Base-by-base conservation (phyloP, 2,888 invertebrate genomes). In the Augiades crinisus region DNA sequence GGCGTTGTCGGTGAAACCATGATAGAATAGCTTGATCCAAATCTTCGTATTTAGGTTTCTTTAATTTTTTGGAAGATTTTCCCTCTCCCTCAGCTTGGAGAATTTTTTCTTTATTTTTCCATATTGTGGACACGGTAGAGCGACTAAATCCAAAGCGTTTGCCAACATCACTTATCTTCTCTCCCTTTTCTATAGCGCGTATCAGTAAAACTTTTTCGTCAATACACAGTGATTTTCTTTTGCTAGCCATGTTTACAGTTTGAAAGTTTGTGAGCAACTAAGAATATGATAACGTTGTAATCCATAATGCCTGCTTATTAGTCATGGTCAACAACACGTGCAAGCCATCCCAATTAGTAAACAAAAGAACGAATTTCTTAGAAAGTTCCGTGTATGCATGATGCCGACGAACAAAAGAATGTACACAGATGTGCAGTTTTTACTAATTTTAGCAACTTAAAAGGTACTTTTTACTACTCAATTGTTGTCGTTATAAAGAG, bases 81-180 rank as follows among this genome's bases (percentile, higher is more conserved):
- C 63, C 64, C 4, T 63, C 57, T 34, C 19, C 2, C 49, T 24
- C 61, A 2, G 66, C 67, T 19, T 62, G 63, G 0, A 64, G 58
- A 62, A 62, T 60, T 62, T 37, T 63, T 59, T 65, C 49, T 51
- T 64, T 56, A 27, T 65, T 65, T 59, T 66, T 65, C 62, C 62
- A 66, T 37, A 65, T 65, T 12, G 64, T 65, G 17, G 61, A 7
- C 5, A 65, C 59, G 21, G 64, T 68, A 40, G 64, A 65, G 5
- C 10, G 58, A 55, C 63, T 63, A 12, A 65, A 19, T 57, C 51
- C 58, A 57, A 62, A 62, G 17, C 64, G 61, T 53, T 40, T 62
- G 13, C 59, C 59, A 50, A 62, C 61, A 46, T 56, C 47, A 57
- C 49, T 56, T 57, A 43, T 50, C 49, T 56, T 55, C 7, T 51